Evolutionary conservation across 2,797 vertebrate species (phyloP), one percentile per base, ranked within the genome.

Genomic region (Leptodactylus fallax): DNA sequence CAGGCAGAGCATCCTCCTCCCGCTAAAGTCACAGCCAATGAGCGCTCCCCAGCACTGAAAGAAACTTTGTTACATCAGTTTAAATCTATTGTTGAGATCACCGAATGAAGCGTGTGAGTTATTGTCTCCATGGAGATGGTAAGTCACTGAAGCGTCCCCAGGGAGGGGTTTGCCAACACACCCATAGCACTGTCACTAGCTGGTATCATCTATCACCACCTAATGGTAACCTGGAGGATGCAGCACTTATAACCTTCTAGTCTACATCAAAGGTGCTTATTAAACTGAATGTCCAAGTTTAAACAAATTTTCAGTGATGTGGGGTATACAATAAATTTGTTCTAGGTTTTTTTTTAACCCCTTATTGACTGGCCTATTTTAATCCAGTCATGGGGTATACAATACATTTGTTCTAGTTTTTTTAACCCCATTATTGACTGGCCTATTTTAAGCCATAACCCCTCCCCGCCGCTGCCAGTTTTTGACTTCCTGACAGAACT

Each of bases 81-180:
- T 78, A 77, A 79, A 79, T 65, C 58, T 19, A 87, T 88, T 88
- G 87, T 88, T 88, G 3, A 49, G 63, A 53, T 67, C 56, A 49
- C 45, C 25, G 81, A 84, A 53, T n/a, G 81, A 55, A 78, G 56
- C 72, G 55, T 81, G 87, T 25, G 53, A 81, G 58, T 65, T 86
- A 21, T 71, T 58, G 83, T 89, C 27, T 19, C 88, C 74, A 86
- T 86, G 80, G 88, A 61, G 23, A 89, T 85, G 13, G 65, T 49
- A 80, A 81, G 81, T 71, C 76, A 78, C 14, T 71, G 51, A 67
- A 78, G 88, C 79, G 85, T 86, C 88, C 88, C 61, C 7, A 71
- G 85, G 79, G 88, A 78, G 84, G 60, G 84, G 60, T 49, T 67
- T 76, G 25, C 11, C 69, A 76, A n/a, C 79, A 86, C 88, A 76